Conservation (phyloP, 2,888 invertebrate genomes). For the Mesochorus sp. region DNA sequence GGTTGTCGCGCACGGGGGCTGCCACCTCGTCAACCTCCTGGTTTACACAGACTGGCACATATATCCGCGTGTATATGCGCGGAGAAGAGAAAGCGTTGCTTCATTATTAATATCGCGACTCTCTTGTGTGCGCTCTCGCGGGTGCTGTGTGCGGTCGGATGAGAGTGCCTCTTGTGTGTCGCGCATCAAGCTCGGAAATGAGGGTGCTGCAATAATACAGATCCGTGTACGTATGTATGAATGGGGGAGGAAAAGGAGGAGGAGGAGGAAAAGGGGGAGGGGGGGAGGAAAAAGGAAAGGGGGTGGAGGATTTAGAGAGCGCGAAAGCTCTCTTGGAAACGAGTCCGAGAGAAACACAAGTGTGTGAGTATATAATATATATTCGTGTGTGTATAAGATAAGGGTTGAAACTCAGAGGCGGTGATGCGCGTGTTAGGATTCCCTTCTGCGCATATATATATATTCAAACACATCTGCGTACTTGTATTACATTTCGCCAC, state of each 20-base stretch:
- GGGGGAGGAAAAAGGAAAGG: background rate
- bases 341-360: slow-evolving; percentile 9
- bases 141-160: slow-evolving; percentile 12
- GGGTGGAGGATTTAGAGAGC: slow-evolving; percentile 16
- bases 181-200: slow-evolving; percentile 43
- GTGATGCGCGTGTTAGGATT: slow-evolving; percentile 35
- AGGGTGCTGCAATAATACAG: slow-evolving; percentile 7
- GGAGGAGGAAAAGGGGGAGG: background rate
- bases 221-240: slow-evolving; percentile 13
- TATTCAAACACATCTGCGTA: slow-evolving; percentile 7
- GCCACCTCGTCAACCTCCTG: background rate
- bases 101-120: slow-evolving; percentile 57
- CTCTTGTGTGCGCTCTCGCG: slow-evolving; percentile 19
- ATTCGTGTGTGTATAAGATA: background rate
- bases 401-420: slow-evolving; percentile 47
- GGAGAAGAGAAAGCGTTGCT: slow-evolving; percentile 36
- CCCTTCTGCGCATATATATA: background rate
- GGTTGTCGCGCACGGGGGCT: background rate
- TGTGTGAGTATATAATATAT: background rate
- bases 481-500: slow-evolving; percentile 23
- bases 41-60: background rate
- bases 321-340: slow-evolving; percentile 41
- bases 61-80: too few species aligned
- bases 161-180: slow-evolving; percentile 57
- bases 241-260: background rate